Evolutionary conservation across 1,140 invertebrate genomes (phyloP).

Genomic region (Caenorhabditis remanei): DNA sequence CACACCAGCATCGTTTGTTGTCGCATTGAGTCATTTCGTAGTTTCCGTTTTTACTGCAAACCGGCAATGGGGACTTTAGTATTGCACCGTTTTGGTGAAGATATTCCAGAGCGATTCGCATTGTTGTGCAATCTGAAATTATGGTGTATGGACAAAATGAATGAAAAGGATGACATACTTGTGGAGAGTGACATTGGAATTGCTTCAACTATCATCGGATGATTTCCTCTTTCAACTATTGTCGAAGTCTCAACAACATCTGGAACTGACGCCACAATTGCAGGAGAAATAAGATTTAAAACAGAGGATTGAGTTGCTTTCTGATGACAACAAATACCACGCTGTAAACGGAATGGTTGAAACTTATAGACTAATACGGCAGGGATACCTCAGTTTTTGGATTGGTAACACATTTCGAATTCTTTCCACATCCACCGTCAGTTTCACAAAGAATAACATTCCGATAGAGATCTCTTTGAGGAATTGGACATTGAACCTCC

Average conservation of each 20-base stretch:
- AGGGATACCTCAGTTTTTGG: conserved; percentile 1
- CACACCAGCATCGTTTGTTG: conserved; percentile 64
- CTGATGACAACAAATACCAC: conserved; percentile 17
- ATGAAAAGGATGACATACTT: neutral
- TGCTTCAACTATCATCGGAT: conserved; percentile 2
- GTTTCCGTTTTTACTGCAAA: conserved; percentile 43
- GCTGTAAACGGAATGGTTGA: neutral
- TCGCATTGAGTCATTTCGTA: conserved; percentile 42
- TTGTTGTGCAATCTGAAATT: conserved; percentile 42
- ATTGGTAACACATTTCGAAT: conserved; percentile 12
- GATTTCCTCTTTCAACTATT: neutral
- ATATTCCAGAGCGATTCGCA: conserved; percentile 20
- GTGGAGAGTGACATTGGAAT: conserved; percentile 29
- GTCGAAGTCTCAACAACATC: neutral
- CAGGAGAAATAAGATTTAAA: conserved; percentile 12
- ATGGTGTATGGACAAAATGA: neutral
- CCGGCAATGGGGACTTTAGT: conserved; percentile 11
- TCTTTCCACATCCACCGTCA: conserved; percentile 18
- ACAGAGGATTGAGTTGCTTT: conserved; percentile 4
- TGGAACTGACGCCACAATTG: neutral
- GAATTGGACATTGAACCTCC: conserved; percentile 39
- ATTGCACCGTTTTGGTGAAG: conserved; percentile 18
- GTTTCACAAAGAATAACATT: conserved; percentile 37
- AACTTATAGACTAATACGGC: neutral
- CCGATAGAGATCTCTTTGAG: conserved; percentile 39